Conservation (phyloP, 2,888 invertebrate genomes). For the Drosophila dives region DNA sequence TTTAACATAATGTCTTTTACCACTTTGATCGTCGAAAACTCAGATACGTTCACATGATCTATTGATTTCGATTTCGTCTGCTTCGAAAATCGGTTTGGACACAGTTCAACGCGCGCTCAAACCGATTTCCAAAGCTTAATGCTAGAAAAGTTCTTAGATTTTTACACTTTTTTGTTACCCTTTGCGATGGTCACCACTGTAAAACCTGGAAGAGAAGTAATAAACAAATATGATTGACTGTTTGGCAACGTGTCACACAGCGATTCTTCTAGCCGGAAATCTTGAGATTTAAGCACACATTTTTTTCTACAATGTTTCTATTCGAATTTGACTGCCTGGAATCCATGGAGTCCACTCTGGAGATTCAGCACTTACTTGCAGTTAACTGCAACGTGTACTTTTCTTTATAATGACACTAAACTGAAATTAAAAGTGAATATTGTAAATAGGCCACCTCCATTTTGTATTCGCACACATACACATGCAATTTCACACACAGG, state of each 20-base stretch:
- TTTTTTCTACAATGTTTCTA: background rate
- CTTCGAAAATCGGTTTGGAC: constrained; percentile 53
- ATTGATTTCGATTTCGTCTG: background rate
- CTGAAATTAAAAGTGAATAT: constrained; percentile 36
- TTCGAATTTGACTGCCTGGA: background rate
- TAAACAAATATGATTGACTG: constrained; percentile 1
- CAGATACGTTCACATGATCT: constrained; percentile 6
- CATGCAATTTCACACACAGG: constrained; percentile 9
- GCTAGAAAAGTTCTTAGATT: constrained; percentile 1
- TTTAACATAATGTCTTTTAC: constrained; percentile 3
- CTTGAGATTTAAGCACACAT: constrained; percentile 14
- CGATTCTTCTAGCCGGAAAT: background rate
- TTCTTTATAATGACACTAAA: constrained; percentile 13
- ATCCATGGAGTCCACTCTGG: background rate
- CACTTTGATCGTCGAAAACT: constrained; percentile 29
- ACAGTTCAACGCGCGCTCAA: constrained; percentile 8
- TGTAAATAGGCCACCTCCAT: constrained; percentile 57
- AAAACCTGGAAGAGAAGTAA: constrained; percentile 27
- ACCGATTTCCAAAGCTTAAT: constrained; percentile 54
- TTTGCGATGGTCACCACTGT: constrained; percentile 14
- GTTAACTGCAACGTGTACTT: constrained; percentile 14
- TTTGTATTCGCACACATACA: constrained; percentile 45
- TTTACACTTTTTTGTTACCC: constrained; percentile 34
- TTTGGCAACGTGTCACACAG: constrained; percentile 44
- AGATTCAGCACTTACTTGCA: constrained; percentile 42